A percentile compares a stretch with the other conserved stretches of the same genome.
Evolutionary conservation across 1,140 invertebrate genomes (phyloP).

Genomic region (Leptopilina clavipes): DNA sequence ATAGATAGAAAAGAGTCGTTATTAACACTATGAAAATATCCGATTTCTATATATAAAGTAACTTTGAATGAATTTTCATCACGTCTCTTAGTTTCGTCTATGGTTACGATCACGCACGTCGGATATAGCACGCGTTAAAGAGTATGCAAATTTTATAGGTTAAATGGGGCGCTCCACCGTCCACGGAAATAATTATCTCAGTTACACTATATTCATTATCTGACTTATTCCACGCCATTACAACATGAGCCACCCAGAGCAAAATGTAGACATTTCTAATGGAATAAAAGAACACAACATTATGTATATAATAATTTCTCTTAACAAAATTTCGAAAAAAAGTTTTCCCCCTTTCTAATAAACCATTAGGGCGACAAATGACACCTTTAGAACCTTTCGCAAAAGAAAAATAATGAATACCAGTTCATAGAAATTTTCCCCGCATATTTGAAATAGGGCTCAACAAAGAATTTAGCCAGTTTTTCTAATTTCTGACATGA

Average conservation of each 20-base stretch:
- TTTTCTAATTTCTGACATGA: too few relatives aligned
- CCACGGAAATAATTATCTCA: slow-evolving; percentile 63
- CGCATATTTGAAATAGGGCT: too few relatives aligned
- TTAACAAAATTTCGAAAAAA: too few relatives aligned
- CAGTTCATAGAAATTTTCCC: too few relatives aligned
- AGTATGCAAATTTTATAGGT: slow-evolving; percentile 66
- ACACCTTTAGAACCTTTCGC: too few relatives aligned
- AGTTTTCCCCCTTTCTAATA: too few relatives aligned
- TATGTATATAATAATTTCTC: too few relatives aligned
- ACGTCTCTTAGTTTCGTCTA: slow-evolving; percentile 25
- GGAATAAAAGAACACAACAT: too few relatives aligned
- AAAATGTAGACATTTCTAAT: too few relatives aligned
- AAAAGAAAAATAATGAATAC: too few relatives aligned
- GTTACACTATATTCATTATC: slow-evolving; percentile 58
- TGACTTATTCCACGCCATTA: slow-evolving; percentile 48
- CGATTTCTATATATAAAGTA: slow-evolving; percentile 13
- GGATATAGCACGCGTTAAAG: slow-evolving; percentile 45
- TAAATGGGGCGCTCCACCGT: slow-evolving; percentile 58
- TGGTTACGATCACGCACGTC: slow-evolving; percentile 33
- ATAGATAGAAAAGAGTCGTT: neutral
- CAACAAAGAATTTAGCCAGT: too few relatives aligned
- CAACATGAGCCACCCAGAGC: neutral
- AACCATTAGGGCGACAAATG: too few relatives aligned
- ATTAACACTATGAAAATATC: slow-evolving; percentile 1
- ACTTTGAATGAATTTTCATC: slow-evolving; percentile 18